Percentiles rank a stretch among this genome's conserved stretches.
These are phyloP conservation scores for Labeo calbasu DNA, from an alignment of 2,797 vertebrate species.

Conservation along the genomic window DNA sequence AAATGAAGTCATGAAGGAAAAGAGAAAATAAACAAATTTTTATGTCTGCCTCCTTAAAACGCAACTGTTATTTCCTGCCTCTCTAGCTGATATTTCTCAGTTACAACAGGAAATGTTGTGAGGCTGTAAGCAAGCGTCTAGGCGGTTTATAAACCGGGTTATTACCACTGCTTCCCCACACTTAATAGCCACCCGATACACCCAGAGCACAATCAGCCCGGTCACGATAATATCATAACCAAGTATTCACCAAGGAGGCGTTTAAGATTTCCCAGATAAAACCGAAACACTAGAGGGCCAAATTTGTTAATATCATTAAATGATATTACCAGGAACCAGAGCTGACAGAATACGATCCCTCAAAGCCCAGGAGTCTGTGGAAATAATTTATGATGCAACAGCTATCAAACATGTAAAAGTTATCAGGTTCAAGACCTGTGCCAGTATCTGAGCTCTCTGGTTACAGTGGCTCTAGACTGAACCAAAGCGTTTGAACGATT, in stretches of 20 bases:
- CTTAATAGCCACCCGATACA: conserved; percentile 85
- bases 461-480: conserved; percentile 84
- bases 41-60: conserved; percentile 72
- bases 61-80: conserved; percentile 65
- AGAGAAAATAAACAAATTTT: conserved; percentile 67
- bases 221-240: conserved; percentile 94
- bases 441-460: conserved; percentile 83
- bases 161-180: conserved; percentile 76
- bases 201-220: conserved; percentile 80
- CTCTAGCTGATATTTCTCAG: conserved; percentile 70
- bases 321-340: conserved; percentile 95
- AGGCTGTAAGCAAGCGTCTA: conserved; percentile 73
- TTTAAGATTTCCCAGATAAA: conserved; percentile 98
- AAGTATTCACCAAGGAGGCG: conserved; percentile 93
- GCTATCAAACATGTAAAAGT: conserved; percentile 98
- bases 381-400: conserved; percentile 99
- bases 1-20: conserved; percentile 68
- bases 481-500: conserved; percentile 92
- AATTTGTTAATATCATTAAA: conserved; percentile 99
- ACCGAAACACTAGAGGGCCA: conserved; percentile 96
- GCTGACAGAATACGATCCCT: conserved; percentile 91
- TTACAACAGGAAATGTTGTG: conserved; percentile 80
- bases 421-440: conserved; percentile 91
- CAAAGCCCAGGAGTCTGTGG: conserved; percentile 85
- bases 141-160: conserved; percentile 79